These are phyloP conservation scores for Brachypodius melanocephalos DNA, from an alignment of 2,113 vertebrate species.

Conservation along the genomic window DNA sequence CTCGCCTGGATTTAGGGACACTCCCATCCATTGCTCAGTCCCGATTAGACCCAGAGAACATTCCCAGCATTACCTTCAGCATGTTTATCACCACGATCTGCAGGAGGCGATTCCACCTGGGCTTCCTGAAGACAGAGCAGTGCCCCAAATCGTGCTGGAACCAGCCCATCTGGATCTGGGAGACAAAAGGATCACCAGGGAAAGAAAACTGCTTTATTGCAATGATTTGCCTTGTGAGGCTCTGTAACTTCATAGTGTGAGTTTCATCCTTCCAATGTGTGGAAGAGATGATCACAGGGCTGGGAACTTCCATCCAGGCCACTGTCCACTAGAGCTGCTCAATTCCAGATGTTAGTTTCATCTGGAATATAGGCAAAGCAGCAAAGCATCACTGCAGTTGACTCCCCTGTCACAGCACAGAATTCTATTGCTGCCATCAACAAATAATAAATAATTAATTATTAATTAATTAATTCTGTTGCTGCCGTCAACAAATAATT, in stretches of 20 bases:
- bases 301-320: not conserved
- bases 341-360: not conserved
- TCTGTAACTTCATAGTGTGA: not conserved
- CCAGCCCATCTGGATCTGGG: conserved; percentile 63
- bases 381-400: not conserved
- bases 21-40: not conserved
- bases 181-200: not conserved
- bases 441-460: too few relatives aligned
- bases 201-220: not conserved
- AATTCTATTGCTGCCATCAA: not conserved
- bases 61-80: conserved; percentile 62
- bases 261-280: not conserved
- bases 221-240: not conserved
- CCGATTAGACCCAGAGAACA: not conserved
- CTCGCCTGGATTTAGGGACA: not conserved
- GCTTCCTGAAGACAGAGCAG: conserved; percentile 67
- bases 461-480: not conserved
- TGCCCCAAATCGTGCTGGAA: conserved; percentile 74
- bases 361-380: not conserved
- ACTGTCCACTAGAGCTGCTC: not conserved
- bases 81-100: conserved; percentile 51
- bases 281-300: not conserved
- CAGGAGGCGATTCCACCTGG: conserved; percentile 67
- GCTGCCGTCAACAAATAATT: not conserved
- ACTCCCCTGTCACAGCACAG: not conserved